Percentiles rank a stretch among this genome's conserved stretches.
phyloP scores from a whole-genome alignment of 2,888 invertebrate genomes.

The Ephialtes manifestator region DNA sequence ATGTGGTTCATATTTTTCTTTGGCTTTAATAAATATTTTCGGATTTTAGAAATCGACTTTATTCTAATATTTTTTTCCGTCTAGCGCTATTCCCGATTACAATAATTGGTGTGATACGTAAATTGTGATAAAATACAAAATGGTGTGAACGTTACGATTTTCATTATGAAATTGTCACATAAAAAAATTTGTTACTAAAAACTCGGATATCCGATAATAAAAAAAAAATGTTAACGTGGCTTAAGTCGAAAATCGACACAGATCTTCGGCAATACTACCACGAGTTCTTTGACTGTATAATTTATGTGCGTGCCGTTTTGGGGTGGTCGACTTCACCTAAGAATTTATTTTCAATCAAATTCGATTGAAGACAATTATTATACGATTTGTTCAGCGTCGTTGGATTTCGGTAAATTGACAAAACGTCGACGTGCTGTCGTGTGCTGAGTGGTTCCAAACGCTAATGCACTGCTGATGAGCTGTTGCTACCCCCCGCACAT shows the following conservation, averaged over 20 bases:
- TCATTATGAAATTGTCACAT: too few relatives aligned
- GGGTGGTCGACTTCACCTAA: background rate
- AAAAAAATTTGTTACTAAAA: too few relatives aligned
- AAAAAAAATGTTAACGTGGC: background rate
- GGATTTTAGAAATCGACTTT: too few relatives aligned
- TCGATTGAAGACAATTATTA: conserved; percentile 48
- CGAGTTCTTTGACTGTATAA: background rate
- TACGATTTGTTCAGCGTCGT: conserved; percentile 45
- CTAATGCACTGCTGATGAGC: conserved; percentile 68
- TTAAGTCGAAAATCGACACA: too few relatives aligned
- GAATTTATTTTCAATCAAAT: conserved; percentile 19
- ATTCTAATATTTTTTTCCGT: too few relatives aligned
- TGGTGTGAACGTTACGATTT: too few relatives aligned
- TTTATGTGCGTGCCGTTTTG: background rate
- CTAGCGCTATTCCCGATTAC: too few relatives aligned
- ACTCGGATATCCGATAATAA: background rate
- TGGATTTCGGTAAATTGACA: conserved; percentile 57
- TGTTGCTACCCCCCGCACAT: conserved; percentile 55
- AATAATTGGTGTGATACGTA: too few relatives aligned
- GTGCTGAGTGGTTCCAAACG: conserved; percentile 43
- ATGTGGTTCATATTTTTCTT: too few relatives aligned
- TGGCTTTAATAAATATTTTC: too few relatives aligned
- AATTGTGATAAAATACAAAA: too few relatives aligned
- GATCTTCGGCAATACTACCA: too few relatives aligned
- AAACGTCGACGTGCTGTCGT: conserved; percentile 54